Evolutionary conservation across 2,888 invertebrate genomes (phyloP).

Genomic region (Drosophila affinis): DNA sequence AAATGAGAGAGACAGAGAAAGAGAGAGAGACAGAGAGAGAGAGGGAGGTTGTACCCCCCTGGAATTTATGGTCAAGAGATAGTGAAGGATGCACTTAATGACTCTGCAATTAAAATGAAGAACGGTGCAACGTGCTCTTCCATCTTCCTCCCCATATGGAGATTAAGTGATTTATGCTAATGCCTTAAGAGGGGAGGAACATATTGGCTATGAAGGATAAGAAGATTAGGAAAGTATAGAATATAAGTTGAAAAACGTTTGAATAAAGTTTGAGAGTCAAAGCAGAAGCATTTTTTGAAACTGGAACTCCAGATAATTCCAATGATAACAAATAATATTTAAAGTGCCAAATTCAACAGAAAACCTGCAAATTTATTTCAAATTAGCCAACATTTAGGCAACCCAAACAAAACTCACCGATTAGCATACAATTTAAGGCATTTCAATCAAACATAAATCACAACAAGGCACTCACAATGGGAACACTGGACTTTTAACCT

Average conservation of each 20-base stretch:
- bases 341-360: neutral
- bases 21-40: too few relatives aligned
- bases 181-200: neutral
- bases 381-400: slow-evolving; percentile 53
- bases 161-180: slow-evolving; percentile 13
- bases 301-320: too few relatives aligned
- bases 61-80: slow-evolving; percentile 49
- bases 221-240: neutral
- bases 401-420: slow-evolving; percentile 37
- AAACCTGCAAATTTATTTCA: slow-evolving; percentile 48
- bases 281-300: neutral
- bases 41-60: neutral
- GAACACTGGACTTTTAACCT: slow-evolving; percentile 33
- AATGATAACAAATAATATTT: slow-evolving; percentile 34
- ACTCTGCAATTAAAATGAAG: slow-evolving; percentile 32
- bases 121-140: slow-evolving; percentile 20
- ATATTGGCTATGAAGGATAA: neutral
- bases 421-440: slow-evolving; percentile 73
- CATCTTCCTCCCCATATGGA: neutral
- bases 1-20: slow-evolving; percentile 27
- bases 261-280: neutral
- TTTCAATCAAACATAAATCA: slow-evolving; percentile 74
- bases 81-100: slow-evolving; percentile 53
- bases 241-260: neutral
- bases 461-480: slow-evolving; percentile 41